Percentiles rank a stretch among this genome's conserved stretches.
These are phyloP conservation scores for Heliconius cydno DNA, from an alignment of 2,888 invertebrate genomes.

Conservation along the genomic window DNA sequence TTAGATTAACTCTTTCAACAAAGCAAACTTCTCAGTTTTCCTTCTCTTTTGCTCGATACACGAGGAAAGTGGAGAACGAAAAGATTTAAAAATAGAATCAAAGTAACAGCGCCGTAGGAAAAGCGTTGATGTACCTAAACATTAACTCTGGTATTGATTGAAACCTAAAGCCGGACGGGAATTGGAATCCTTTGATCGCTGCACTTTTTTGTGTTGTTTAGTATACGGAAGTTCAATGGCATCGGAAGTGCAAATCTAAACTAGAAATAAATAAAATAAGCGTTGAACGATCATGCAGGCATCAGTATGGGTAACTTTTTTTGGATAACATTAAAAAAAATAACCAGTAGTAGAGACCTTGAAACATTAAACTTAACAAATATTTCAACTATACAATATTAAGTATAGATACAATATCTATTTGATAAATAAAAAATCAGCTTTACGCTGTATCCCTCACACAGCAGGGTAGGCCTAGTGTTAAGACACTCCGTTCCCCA, in stretches of 20 bases:
- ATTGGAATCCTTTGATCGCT: conserved; percentile 3
- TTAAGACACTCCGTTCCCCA: no score
- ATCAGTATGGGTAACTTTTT: no score
- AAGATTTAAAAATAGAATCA: neutral
- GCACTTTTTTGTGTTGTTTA: conserved; percentile 1
- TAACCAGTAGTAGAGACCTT: neutral
- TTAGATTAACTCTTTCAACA: no score
- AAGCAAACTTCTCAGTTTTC: no score
- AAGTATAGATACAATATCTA: no score
- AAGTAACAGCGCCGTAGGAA: neutral
- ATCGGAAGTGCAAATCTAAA: neutral
- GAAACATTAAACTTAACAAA: neutral
- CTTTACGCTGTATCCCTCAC: neutral
- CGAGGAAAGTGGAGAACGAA: neutral
- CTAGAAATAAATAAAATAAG: neutral
- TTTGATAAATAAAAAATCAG: neutral
- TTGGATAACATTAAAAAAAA: no score
- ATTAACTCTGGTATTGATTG: conserved; percentile 13
- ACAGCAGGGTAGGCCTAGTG: no score
- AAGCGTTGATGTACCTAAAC: neutral
- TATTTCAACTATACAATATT: neutral
- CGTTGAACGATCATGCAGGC: no score
- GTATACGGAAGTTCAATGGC: neutral
- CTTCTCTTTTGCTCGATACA: neutral
- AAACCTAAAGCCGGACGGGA: conserved; percentile 10